These are phyloP conservation scores for Acanthosoma haemorrhoidale DNA, from an alignment of 2,888 invertebrate species.

Conservation along the genomic window DNA sequence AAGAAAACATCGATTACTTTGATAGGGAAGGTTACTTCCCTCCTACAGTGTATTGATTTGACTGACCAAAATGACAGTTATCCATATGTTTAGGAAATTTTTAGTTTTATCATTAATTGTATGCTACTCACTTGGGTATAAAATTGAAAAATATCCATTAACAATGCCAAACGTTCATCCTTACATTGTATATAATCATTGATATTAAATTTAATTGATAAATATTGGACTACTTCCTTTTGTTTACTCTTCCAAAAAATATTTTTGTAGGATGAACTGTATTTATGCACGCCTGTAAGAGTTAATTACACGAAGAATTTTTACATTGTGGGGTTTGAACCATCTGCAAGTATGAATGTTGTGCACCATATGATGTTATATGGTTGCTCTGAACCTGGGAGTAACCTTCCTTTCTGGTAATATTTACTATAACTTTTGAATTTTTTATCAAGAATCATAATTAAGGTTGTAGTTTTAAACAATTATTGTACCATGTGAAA, in stretches of 20 bases:
- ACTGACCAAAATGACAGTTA: conserved; percentile 7
- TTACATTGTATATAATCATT: conserved; percentile 44
- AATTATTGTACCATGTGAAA: too few species aligned
- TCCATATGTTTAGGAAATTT: conserved; percentile 23
- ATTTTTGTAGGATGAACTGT: conserved; percentile 73
- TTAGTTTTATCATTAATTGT: background rate
- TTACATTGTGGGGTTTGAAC: conserved; percentile 87
- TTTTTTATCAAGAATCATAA: too few species aligned
- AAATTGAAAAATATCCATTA: conserved; percentile 56
- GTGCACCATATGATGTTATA: conserved; percentile 92
- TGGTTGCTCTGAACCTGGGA: conserved; percentile 78
- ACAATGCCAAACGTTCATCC: conserved; percentile 80
- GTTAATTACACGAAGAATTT: conserved; percentile 68
- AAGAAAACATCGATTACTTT: background rate
- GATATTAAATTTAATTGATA: background rate
- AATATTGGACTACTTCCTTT: background rate
- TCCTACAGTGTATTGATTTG: conserved; percentile 15
- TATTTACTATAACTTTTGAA: conserved; percentile 32
- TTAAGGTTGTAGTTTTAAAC: too few species aligned
- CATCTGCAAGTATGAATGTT: conserved; percentile 82
- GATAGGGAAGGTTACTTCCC: conserved; percentile 1
- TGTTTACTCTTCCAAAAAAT: background rate
- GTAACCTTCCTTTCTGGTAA: conserved; percentile 67
- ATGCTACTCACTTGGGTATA: background rate
- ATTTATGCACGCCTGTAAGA: conserved; percentile 84